phyloP scores from a whole-genome alignment of 2,797 vertebrate genomes.

The Prionace glauca region DNA sequence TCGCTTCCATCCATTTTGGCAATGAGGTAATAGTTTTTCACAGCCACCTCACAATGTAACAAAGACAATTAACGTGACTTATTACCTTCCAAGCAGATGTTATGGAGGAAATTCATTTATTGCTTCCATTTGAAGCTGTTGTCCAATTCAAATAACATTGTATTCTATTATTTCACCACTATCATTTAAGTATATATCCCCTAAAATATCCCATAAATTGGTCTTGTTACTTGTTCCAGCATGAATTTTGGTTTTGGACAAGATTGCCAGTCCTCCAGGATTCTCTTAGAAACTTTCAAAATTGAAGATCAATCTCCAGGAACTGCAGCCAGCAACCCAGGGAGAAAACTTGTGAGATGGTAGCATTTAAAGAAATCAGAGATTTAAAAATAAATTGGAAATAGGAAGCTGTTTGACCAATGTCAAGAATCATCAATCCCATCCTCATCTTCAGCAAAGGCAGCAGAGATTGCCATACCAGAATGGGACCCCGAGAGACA shows the following conservation, averaged over 20 bases:
- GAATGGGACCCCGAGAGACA: no score
- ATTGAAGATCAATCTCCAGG: not conserved
- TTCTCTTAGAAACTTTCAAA: not conserved
- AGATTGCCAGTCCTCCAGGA: not conserved
- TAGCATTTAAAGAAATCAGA: not conserved
- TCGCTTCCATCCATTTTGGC: not conserved
- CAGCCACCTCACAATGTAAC: not conserved
- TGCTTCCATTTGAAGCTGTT: not conserved
- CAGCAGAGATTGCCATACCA: no score
- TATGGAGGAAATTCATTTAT: not conserved
- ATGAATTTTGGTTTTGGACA: not conserved
- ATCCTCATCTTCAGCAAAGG: no score
- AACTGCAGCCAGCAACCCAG: not conserved
- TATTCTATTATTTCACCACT: not conserved
- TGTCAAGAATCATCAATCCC: not conserved
- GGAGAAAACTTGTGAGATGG: not conserved
- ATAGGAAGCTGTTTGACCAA: not conserved
- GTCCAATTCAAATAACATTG: not conserved
- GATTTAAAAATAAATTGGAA: not conserved
- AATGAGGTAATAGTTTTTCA: not conserved
- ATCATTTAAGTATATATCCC: not conserved
- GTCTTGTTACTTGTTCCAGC: not conserved
- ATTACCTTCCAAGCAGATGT: not conserved
- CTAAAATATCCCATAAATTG: not conserved
- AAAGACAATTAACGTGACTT: not conserved